Conservation (phyloP, 2,113 vertebrate species). For the Mellivora capensis region DNA sequence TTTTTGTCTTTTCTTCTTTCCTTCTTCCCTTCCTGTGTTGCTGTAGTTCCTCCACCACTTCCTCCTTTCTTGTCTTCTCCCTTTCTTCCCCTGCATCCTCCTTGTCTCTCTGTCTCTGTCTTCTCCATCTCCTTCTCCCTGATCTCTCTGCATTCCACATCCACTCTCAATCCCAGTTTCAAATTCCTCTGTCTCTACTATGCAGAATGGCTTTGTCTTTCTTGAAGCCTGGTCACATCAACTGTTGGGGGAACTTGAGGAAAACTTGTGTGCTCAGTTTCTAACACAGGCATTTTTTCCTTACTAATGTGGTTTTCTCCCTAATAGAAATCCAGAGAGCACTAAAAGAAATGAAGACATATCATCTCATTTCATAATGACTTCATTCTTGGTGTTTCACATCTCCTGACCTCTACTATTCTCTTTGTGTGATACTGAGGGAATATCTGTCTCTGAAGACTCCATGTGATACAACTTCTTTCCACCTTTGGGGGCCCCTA, state of each 20-base stretch:
- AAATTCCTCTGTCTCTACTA: not conserved
- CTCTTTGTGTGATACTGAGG: not conserved
- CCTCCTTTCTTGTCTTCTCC: too few relatives aligned
- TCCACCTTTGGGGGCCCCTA: not conserved
- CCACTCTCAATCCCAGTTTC: not conserved
- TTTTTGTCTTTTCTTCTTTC: not conserved
- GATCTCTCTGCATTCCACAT: not conserved
- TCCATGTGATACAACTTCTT: not conserved
- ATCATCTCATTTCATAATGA: not conserved
- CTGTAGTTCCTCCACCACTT: not conserved
- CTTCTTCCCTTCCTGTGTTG: not conserved
- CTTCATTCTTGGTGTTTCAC: not conserved
- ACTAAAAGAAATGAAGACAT: not conserved
- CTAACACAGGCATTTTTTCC: fast-evolving
- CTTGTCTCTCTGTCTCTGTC: not conserved
- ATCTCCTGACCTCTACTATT: not conserved
- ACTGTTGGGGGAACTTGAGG: not conserved
- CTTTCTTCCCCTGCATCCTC: fast-evolving
- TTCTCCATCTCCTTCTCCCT: not conserved
- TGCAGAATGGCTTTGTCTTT: not conserved
- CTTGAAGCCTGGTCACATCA: not conserved
- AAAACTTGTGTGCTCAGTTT: not conserved
- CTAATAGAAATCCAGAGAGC: not conserved
- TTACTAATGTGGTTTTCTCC: not conserved
- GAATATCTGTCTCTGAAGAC: not conserved